These are phyloP conservation scores for Rachycentron canadum DNA, from an alignment of 2,797 vertebrate species.

Conservation along the genomic window DNA sequence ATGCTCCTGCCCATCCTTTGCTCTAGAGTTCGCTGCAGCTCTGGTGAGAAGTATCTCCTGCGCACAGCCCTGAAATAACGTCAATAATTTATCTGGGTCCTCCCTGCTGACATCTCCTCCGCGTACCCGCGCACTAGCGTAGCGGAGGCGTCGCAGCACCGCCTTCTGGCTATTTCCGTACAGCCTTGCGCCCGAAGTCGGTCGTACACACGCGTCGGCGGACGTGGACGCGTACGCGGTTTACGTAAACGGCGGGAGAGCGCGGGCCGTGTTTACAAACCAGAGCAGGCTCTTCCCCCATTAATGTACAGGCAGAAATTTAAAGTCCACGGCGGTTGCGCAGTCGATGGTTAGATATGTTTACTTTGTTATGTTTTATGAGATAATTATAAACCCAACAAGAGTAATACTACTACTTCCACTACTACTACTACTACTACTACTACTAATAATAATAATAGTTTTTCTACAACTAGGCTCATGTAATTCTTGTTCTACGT, in stretches of 20 bases:
- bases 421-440: no score
- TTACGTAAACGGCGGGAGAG: constrained; percentile 35
- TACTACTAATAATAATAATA: no score
- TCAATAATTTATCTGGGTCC: constrained; percentile 52
- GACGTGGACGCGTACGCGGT: fast-evolving
- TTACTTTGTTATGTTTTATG: no score
- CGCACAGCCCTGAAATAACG: constrained; percentile 30
- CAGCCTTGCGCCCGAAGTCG: not conserved
- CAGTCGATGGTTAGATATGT: not conserved
- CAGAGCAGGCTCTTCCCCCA: not conserved
- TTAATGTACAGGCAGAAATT: constrained; percentile 21
- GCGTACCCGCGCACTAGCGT: constrained; percentile 71
- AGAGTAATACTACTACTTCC: no score
- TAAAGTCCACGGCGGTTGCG: fast-evolving
- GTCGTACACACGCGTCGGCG: fast-evolving
- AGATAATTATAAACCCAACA: no score
- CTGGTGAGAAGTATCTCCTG: constrained; percentile 15
- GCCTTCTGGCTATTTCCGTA: constrained; percentile 37
- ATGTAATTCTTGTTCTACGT: no score
- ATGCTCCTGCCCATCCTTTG: constrained; percentile 72
- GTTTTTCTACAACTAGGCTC: no score
- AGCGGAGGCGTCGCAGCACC: constrained; percentile 40
- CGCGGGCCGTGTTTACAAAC: constrained; percentile 48
- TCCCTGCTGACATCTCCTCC: constrained; percentile 59
- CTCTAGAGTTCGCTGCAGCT: constrained; percentile 4